Evolutionary conservation across 2,888 invertebrate genomes (phyloP).

Genomic region (Oasisia sp.): DNA sequence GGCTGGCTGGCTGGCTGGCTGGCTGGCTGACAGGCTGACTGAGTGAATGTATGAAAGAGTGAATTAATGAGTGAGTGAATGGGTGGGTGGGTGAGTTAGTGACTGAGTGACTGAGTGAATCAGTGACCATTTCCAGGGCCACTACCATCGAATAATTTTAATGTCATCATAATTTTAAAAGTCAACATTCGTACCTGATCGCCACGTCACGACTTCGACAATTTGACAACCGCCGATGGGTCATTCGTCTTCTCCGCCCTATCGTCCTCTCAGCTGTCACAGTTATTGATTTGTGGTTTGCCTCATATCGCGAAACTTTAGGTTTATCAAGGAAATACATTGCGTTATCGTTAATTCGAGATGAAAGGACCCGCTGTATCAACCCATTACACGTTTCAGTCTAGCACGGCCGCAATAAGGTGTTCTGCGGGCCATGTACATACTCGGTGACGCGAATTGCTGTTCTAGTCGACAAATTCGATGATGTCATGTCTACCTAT

Average conservation of each 20-base stretch:
- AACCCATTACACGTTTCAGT: background rate
- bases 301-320: background rate
- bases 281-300: background rate
- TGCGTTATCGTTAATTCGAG: background rate
- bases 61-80: too few relatives aligned
- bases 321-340: background rate
- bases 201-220: background rate
- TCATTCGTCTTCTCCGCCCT: background rate
- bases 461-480: background rate
- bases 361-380: background rate
- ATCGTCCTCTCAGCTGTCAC: background rate
- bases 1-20: too few relatives aligned
- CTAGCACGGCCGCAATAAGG: background rate
- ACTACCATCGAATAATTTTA: background rate
- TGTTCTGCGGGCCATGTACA: background rate
- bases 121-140: background rate
- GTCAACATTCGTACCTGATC: background rate
- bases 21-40: too few relatives aligned
- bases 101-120: too few relatives aligned
- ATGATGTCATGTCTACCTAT: background rate
- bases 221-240: background rate
- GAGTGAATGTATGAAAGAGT: too few relatives aligned
- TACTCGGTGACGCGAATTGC: background rate
- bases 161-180: background rate
- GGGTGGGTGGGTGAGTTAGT: too few relatives aligned